These are phyloP conservation scores for Alosa alosa DNA, from an alignment of 2,113 vertebrate species.

Conservation along the genomic window DNA sequence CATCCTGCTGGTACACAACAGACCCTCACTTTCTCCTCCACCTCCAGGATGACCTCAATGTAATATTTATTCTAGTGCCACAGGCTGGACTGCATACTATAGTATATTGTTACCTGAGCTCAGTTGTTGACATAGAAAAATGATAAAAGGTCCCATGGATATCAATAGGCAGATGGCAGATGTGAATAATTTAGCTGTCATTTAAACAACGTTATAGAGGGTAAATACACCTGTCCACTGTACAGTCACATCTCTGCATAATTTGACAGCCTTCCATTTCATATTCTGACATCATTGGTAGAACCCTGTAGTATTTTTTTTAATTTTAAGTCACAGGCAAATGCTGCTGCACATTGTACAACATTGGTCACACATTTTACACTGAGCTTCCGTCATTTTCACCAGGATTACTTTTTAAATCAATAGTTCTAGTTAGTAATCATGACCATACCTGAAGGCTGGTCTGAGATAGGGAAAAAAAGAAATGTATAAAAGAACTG, in stretches of 20 bases:
- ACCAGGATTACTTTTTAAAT: not conserved
- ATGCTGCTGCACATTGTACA: too few species aligned
- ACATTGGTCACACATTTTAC: too few species aligned
- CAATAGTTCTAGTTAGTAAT: not conserved
- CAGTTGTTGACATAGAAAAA: not conserved
- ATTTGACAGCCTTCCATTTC: not conserved
- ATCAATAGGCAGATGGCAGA: not conserved
- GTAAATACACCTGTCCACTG: not conserved
- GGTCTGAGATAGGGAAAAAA: not conserved
- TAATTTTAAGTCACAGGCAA: too few species aligned
- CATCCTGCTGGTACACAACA: not conserved
- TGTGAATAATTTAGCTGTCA: not conserved
- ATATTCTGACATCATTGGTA: not conserved
- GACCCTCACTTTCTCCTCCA: not conserved
- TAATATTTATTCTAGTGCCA: not conserved
- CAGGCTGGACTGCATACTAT: not conserved
- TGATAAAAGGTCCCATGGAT: not conserved
- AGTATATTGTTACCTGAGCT: not conserved
- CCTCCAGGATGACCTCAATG: not conserved
- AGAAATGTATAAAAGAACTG: not conserved
- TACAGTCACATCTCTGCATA: not conserved
- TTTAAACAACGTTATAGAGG: not conserved
- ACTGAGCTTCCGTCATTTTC: too few species aligned
- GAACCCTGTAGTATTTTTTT: not conserved
- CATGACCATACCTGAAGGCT: not conserved